phyloP scores from a whole-genome alignment of 2,113 vertebrate species.

The Pterophyllum scalare region DNA sequence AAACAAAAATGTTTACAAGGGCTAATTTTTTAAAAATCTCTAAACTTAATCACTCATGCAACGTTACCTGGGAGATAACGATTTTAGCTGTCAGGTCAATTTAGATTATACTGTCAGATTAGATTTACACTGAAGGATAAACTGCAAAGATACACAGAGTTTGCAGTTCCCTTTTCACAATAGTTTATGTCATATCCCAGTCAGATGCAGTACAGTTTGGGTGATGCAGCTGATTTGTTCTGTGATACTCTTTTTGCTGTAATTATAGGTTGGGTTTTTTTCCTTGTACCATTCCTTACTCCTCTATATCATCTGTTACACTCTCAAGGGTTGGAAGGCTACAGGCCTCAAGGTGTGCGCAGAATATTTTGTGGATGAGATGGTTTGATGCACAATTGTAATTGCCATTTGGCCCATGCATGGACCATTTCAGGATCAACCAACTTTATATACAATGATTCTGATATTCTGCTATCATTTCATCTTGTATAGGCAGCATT shows the following conservation, averaged over 20 bases:
- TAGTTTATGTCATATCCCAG: not conserved
- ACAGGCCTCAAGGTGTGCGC: constrained; percentile 45
- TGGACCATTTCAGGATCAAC: constrained; percentile 18
- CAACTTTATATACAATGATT: not conserved
- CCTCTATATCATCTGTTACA: not conserved
- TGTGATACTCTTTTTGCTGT: constrained; percentile 43
- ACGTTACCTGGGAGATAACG: not conserved
- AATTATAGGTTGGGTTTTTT: constrained; percentile 56
- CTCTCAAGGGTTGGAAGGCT: constrained; percentile 38
- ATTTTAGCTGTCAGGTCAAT: not conserved
- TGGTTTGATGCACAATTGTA: constrained; percentile 28
- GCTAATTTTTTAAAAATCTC: not conserved
- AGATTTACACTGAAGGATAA: not conserved
- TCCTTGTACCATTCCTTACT: constrained; percentile 39
- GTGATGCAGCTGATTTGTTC: constrained; percentile 35
- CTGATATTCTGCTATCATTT: not conserved
- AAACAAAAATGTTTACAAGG: rapidly evolving
- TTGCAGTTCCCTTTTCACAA: not conserved
- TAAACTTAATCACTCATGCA: not conserved
- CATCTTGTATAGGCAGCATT: not conserved
- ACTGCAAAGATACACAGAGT: not conserved
- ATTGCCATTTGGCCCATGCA: not conserved
- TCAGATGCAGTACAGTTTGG: not conserved
- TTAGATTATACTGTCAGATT: not conserved
- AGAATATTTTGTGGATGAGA: constrained; percentile 41